phyloP scores from a whole-genome alignment of 2,888 invertebrate genomes.

The Drosophila siamana region DNA sequence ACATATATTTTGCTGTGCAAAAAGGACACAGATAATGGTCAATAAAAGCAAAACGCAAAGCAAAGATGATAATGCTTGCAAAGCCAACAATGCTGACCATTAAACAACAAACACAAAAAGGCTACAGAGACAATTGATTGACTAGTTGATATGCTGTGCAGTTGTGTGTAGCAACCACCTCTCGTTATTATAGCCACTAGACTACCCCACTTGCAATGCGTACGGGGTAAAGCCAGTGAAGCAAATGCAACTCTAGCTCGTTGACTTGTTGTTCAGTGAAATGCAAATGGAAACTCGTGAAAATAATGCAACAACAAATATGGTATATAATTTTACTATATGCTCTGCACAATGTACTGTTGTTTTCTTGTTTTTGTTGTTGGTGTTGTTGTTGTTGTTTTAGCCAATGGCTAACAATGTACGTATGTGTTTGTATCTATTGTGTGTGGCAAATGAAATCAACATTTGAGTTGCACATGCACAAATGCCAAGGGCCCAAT shows the following conservation, averaged over 20 bases:
- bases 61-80: slow-evolving; percentile 31
- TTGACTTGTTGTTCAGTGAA: slow-evolving; percentile 36
- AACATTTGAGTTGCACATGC: slow-evolving; percentile 36
- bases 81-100: slow-evolving; percentile 34
- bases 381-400: neutral
- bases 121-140: neutral
- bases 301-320: slow-evolving; percentile 49
- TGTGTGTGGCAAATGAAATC: slow-evolving; percentile 8
- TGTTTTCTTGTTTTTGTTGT: slow-evolving; percentile 10
- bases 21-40: slow-evolving; percentile 35
- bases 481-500: slow-evolving; percentile 33
- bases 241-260: slow-evolving; percentile 25
- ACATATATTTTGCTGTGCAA: slow-evolving; percentile 1
- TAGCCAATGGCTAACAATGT: slow-evolving; percentile 36
- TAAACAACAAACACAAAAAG: slow-evolving; percentile 9
- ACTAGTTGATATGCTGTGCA: slow-evolving; percentile 1
- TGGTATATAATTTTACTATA: slow-evolving; percentile 43
- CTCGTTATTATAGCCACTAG: neutral
- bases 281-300: slow-evolving; percentile 48
- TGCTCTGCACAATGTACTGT: slow-evolving; percentile 11
- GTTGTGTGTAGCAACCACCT: neutral
- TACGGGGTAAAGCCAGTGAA: slow-evolving; percentile 2
- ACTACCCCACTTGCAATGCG: neutral
- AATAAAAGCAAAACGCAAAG: slow-evolving; percentile 40
- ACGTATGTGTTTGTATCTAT: slow-evolving; percentile 11